phyloP scores from a whole-genome alignment of 2,797 vertebrate species.

The Pangasius djambal region DNA sequence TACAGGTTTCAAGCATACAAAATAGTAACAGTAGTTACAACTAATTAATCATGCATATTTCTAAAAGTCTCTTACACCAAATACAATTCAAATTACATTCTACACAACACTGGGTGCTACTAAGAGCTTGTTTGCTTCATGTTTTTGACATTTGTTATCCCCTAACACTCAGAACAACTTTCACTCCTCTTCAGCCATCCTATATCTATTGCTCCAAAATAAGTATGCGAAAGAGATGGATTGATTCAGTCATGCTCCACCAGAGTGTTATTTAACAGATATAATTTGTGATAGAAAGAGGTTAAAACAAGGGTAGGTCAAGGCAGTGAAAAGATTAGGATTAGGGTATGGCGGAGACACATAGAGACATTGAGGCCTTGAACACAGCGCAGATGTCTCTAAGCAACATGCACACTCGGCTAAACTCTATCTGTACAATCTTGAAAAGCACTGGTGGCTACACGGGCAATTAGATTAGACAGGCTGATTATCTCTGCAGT shows the following conservation, averaged over 20 bases:
- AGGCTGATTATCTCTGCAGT: slow-evolving; percentile 52
- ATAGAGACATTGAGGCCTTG: slow-evolving; percentile 19
- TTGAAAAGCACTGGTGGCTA: slow-evolving; percentile 38
- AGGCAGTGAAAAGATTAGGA: slow-evolving; percentile 31
- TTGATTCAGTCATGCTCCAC: neutral
- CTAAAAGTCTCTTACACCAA: neutral
- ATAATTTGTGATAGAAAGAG: slow-evolving; percentile 45
- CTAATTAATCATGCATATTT: neutral
- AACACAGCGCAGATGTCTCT: slow-evolving; percentile 46
- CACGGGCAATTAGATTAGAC: slow-evolving; percentile 47
- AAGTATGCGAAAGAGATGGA: slow-evolving; percentile 29
- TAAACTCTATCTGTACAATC: slow-evolving; percentile 52
- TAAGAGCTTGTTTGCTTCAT: slow-evolving; percentile 36
- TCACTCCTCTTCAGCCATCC: slow-evolving; percentile 40
- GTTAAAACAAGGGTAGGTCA: slow-evolving; percentile 36
- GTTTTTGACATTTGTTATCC: slow-evolving; percentile 14
- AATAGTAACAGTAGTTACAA: neutral
- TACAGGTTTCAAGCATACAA: neutral
- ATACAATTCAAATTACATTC: neutral
- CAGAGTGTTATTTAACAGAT: neutral
- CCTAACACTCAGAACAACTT: slow-evolving; percentile 24
- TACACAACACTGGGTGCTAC: neutral
- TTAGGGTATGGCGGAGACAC: neutral
- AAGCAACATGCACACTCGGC: slow-evolving; percentile 45
- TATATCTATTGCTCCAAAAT: slow-evolving; percentile 28